These are phyloP conservation scores for Myopa tessellatipennis DNA, from an alignment of 2,888 invertebrate genomes.

Conservation along the genomic window DNA sequence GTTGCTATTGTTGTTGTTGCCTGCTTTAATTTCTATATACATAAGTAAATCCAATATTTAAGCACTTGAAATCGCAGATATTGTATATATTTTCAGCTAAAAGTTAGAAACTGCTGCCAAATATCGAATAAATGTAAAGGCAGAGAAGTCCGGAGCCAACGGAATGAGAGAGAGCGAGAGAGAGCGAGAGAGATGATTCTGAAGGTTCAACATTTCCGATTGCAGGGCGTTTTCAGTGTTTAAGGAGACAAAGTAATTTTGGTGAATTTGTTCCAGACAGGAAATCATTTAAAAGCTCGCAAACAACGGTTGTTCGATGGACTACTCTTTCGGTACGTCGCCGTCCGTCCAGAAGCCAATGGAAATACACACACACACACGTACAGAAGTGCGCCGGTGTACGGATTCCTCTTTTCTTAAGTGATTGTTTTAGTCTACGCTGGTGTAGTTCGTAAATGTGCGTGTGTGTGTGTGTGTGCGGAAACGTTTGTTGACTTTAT, in stretches of 20 bases:
- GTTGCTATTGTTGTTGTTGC: neutral
- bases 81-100: neutral
- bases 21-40: neutral
- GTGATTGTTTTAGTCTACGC: neutral
- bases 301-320: slow-evolving; percentile 10
- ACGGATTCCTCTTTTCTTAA: neutral
- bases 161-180: neutral
- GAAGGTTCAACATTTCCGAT: too few species aligned
- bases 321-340: neutral
- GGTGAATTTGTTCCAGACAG: neutral
- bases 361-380: neutral
- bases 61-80: neutral
- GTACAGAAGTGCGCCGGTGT: too few species aligned
- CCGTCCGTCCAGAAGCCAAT: neutral
- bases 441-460: neutral
- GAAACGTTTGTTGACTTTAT: neutral
- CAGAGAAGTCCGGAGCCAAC: too few species aligned
- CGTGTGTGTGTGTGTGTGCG: neutral
- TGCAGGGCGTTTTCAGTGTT: too few species aligned
- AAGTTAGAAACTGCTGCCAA: neutral
- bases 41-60: slow-evolving; percentile 7
- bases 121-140: too few species aligned
- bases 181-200: too few species aligned
- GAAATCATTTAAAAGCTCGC: slow-evolving; percentile 13
- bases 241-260: neutral